These are phyloP conservation scores for Pristiophorus japonicus DNA, from an alignment of 2,113 vertebrate species.

Conservation along the genomic window DNA sequence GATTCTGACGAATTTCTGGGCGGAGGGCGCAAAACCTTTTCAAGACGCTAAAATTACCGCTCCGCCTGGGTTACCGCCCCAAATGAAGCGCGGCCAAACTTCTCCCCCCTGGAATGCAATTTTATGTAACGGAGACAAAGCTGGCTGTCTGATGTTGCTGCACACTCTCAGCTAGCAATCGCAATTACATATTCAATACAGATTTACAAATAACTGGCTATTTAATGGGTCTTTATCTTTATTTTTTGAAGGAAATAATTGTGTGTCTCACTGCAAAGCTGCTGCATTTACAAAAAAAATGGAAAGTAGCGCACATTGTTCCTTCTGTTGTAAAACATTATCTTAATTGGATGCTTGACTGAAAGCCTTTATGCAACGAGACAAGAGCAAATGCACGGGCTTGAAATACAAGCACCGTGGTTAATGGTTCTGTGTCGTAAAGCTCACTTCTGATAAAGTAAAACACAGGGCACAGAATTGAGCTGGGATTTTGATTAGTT, in stretches of 20 bases:
- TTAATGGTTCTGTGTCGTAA: constrained; percentile 11
- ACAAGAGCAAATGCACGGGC: background rate
- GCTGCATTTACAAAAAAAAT: background rate
- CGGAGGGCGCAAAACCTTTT: too few species aligned
- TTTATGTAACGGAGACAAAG: background rate
- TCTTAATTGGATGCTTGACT: constrained; percentile 32
- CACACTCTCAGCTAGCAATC: background rate
- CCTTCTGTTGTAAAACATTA: constrained; percentile 32
- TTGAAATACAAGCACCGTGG: background rate
- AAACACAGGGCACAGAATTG: background rate
- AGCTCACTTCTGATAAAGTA: background rate
- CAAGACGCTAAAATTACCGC: too few species aligned
- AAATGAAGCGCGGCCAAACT: too few species aligned
- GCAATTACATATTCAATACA: background rate
- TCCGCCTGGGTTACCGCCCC: too few species aligned
- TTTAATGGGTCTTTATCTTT: constrained; percentile 32
- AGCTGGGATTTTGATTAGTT: constrained; percentile 11
- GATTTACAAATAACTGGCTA: background rate
- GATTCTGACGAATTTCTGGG: too few species aligned
- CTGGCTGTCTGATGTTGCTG: background rate
- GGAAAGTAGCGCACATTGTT: constrained; percentile 32
- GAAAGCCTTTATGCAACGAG: constrained; percentile 6
- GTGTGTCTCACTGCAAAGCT: background rate
- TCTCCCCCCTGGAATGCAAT: too few species aligned
- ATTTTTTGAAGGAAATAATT: constrained; percentile 29